These are phyloP conservation scores for Manis pentadactyla DNA, from an alignment of 2,797 vertebrate genomes.

Conservation along the genomic window DNA sequence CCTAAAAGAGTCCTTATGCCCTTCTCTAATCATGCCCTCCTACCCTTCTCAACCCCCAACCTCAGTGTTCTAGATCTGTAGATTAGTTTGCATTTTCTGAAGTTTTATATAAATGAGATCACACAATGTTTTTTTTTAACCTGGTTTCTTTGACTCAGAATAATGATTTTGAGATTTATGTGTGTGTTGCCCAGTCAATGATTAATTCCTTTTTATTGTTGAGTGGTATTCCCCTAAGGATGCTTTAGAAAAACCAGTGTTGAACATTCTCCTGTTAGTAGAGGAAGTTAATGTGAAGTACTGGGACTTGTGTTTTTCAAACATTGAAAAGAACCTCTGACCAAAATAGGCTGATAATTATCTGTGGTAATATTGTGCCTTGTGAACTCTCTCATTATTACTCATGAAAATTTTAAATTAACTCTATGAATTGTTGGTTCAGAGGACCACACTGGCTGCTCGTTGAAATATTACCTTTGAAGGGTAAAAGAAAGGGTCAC, in stretches of 20 bases:
- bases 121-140: not conserved
- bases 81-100: not conserved
- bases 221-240: not conserved
- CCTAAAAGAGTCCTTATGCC: not conserved
- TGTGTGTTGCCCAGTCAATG: not conserved
- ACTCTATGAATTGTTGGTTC: not conserved
- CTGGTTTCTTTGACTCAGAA: not conserved
- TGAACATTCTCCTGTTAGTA: not conserved
- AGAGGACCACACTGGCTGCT: not conserved
- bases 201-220: not conserved
- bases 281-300: not conserved
- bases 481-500: constrained; percentile 90
- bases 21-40: not conserved
- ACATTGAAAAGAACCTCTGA: not conserved
- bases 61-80: not conserved
- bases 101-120: not conserved
- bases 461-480: constrained; percentile 86
- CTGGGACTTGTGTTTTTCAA: not conserved
- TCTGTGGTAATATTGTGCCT: not conserved
- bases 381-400: not conserved
- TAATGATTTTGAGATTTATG: not conserved
- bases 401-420: not conserved
- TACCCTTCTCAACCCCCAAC: not conserved
- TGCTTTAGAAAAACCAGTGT: not conserved
- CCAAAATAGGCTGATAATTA: not conserved